These are phyloP conservation scores for Serilophus lunatus DNA, from an alignment of 2,113 vertebrate genomes.

Conservation along the genomic window DNA sequence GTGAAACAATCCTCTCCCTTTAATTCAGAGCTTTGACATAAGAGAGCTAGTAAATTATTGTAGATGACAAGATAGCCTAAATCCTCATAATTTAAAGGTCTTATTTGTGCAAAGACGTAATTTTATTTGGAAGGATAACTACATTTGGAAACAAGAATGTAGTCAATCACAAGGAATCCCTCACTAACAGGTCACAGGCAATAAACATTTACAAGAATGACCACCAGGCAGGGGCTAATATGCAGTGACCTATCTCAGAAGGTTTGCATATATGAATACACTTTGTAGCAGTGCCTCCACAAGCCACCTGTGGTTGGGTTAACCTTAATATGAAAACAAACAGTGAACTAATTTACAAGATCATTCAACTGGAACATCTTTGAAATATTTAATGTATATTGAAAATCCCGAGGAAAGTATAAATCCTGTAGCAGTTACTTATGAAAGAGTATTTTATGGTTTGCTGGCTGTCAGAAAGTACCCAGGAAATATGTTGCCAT, in stretches of 20 bases:
- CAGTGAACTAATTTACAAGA: background rate
- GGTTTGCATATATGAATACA: background rate
- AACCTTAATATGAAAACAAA: background rate
- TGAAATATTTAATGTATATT: background rate
- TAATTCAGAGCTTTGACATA: background rate
- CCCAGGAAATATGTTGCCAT: background rate
- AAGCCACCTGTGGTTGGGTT: background rate
- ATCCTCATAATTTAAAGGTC: background rate
- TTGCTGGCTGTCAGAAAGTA: background rate
- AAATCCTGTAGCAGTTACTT: background rate
- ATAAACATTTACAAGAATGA: background rate
- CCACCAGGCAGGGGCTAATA: background rate
- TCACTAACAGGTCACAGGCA: background rate
- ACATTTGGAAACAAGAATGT: background rate
- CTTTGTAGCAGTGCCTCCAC: background rate
- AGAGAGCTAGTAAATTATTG: background rate
- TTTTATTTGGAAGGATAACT: background rate
- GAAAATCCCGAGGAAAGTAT: background rate
- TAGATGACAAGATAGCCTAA: background rate
- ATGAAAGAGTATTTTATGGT: background rate
- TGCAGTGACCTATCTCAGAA: background rate
- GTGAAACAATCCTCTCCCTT: background rate
- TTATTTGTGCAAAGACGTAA: background rate
- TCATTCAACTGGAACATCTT: background rate
- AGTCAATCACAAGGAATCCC: background rate